A percentile compares a stretch with the other conserved stretches of the same genome.
These are phyloP conservation scores for Trachelus iudaicus DNA, from an alignment of 2,888 invertebrate species.

Conservation along the genomic window DNA sequence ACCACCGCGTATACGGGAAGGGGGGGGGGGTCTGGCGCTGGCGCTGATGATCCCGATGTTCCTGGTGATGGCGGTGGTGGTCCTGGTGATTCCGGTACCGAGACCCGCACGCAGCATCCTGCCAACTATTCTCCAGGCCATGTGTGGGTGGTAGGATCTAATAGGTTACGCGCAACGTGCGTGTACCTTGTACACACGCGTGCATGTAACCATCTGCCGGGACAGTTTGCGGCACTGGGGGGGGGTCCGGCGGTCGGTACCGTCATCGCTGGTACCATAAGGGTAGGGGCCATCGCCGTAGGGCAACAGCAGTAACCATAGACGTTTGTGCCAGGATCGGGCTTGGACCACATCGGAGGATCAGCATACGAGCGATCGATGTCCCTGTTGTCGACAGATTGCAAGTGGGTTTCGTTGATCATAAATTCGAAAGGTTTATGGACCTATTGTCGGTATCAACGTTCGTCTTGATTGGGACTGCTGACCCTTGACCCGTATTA, in stretches of 20 bases:
- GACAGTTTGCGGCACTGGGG: neutral
- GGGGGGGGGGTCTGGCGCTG: neutral
- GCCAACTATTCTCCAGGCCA: neutral
- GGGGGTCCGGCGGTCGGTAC: neutral
- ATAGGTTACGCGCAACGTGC: neutral
- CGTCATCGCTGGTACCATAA: neutral
- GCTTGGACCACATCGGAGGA: no score
- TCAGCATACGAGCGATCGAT: no score
- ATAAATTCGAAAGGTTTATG: no score
- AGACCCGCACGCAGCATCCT: neutral
- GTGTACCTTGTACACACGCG: neutral
- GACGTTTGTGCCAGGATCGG: no score
- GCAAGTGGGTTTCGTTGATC: no score
- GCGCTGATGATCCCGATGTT: neutral
- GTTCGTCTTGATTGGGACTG: no score
- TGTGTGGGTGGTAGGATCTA: neutral
- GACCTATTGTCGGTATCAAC: no score
- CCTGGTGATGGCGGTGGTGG: neutral
- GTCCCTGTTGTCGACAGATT: no score
- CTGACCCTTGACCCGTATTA: no score
- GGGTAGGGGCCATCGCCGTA: no score
- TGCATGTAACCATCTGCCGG: neutral
- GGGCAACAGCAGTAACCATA: no score
- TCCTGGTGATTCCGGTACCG: neutral
- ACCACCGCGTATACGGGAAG: neutral